Conservation (phyloP, 2,797 vertebrate genomes). For the Hippopotamyrus pictus region DNA sequence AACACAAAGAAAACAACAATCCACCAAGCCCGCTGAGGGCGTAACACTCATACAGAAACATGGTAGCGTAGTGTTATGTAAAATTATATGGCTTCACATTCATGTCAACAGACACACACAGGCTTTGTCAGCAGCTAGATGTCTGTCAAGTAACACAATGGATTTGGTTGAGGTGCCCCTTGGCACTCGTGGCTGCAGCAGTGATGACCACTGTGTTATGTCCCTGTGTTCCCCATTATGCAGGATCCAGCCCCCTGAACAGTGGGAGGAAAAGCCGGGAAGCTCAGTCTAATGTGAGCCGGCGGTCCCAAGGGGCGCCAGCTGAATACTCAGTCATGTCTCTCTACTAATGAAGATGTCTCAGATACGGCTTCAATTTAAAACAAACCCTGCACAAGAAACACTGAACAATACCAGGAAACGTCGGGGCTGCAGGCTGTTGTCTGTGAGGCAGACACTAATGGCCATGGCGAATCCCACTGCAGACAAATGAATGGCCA, state of each 20-base stretch:
- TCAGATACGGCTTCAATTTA: constrained; percentile 31
- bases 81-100: neutral
- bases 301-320: constrained; percentile 52
- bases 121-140: constrained; percentile 9
- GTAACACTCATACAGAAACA: neutral
- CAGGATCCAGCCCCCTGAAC: constrained; percentile 28
- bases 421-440: constrained; percentile 43
- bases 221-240: constrained; percentile 15
- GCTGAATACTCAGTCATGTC: constrained; percentile 38
- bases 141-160: constrained; percentile 40
- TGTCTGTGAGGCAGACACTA: constrained; percentile 50
- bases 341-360: constrained; percentile 34
- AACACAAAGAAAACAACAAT: neutral
- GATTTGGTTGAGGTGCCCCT: constrained; percentile 22
- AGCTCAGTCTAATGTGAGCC: constrained; percentile 32
- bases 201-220: neutral
- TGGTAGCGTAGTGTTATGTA: neutral
- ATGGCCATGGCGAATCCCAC: constrained; percentile 39
- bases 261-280: constrained; percentile 29
- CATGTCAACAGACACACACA: constrained; percentile 11
- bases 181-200: neutral
- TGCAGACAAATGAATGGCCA: constrained; percentile 37
- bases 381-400: neutral
- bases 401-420: constrained; percentile 46
- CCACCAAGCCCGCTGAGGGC: neutral